A percentile compares a stretch with the other conserved stretches of the same genome.
Conservation (phyloP, 2,888 invertebrate genomes). For the Tiliacea aurago region DNA sequence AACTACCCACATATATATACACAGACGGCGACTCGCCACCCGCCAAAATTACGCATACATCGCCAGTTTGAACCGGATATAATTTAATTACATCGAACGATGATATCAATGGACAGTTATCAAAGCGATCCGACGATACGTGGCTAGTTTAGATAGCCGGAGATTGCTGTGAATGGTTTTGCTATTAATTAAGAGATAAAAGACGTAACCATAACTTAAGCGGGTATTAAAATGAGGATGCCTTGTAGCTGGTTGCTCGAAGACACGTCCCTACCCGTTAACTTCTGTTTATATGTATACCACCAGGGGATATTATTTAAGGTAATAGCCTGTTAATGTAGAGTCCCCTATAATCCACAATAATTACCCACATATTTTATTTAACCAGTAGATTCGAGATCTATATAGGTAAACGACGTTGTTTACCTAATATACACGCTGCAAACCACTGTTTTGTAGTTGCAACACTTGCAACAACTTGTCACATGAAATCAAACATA, state of each 20-base stretch:
- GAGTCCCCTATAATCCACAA: conserved; percentile 20
- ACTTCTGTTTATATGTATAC: conserved; percentile 27
- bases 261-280: conserved; percentile 22
- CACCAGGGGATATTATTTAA: conserved; percentile 24
- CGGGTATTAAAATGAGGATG: conserved; percentile 54
- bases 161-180: conserved; percentile 63
- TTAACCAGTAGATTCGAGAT: conserved; percentile 15
- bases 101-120: conserved; percentile 65
- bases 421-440: conserved; percentile 32
- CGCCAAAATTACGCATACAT: conserved; percentile 64
- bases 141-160: conserved; percentile 49
- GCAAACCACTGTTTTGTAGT: conserved; percentile 25
- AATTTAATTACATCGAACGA: conserved; percentile 65
- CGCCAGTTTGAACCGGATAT: conserved; percentile 60
- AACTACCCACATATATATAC: conserved; percentile 58
- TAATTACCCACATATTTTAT: conserved; percentile 46
- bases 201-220: conserved; percentile 60
- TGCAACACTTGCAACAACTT: conserved; percentile 35
- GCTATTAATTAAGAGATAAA: conserved; percentile 76
- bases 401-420: conserved; percentile 20
- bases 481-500: conserved; percentile 47
- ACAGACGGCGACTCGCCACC: conserved; percentile 40
- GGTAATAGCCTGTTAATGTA: conserved; percentile 17
- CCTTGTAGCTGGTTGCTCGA: conserved; percentile 19
- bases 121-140: conserved; percentile 64